Percentiles rank a stretch among this genome's conserved stretches.
Evolutionary conservation across 2,113 vertebrate genomes (phyloP).

Genomic region (Carassius auratus): DNA sequence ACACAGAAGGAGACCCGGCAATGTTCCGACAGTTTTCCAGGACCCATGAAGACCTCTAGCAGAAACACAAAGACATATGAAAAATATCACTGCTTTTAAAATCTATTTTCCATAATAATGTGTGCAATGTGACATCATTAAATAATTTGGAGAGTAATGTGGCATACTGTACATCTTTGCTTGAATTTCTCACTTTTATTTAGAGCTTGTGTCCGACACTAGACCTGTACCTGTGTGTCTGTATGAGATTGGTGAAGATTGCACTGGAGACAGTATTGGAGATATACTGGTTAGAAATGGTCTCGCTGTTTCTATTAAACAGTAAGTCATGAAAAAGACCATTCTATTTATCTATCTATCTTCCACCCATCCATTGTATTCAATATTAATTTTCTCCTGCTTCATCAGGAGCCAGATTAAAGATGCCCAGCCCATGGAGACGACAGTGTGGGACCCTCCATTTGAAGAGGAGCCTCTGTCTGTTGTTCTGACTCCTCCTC

Average conservation of each 20-base stretch:
- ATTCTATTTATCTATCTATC: background rate
- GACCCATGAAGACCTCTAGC: too few relatives aligned
- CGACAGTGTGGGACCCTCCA: constrained; percentile 71
- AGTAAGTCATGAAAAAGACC: constrained; percentile 56
- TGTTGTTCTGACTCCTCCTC: background rate
- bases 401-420: constrained; percentile 38
- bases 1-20: too few relatives aligned
- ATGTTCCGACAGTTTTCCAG: too few relatives aligned
- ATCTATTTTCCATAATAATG: background rate
- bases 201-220: constrained; percentile 31
- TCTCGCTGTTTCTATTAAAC: constrained; percentile 62
- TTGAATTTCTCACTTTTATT: constrained; percentile 1
- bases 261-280: constrained; percentile 59
- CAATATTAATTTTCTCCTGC: background rate
- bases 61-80: background rate
- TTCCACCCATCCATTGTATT: background rate
- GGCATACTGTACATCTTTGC: background rate
- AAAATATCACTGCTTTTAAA: background rate
- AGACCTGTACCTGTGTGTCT: constrained; percentile 64
- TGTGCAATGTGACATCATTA: background rate
- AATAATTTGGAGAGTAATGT: background rate
- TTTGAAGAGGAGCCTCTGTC: constrained; percentile 53
- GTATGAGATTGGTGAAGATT: constrained; percentile 48
- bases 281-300: constrained; percentile 67
- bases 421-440: constrained; percentile 12